Percentiles rank a stretch among this genome's conserved stretches.
These are phyloP conservation scores for Pelagia noctiluca DNA, from an alignment of 30 jellyfish, hydroid and myxozoan species.

Conservation along the genomic window DNA sequence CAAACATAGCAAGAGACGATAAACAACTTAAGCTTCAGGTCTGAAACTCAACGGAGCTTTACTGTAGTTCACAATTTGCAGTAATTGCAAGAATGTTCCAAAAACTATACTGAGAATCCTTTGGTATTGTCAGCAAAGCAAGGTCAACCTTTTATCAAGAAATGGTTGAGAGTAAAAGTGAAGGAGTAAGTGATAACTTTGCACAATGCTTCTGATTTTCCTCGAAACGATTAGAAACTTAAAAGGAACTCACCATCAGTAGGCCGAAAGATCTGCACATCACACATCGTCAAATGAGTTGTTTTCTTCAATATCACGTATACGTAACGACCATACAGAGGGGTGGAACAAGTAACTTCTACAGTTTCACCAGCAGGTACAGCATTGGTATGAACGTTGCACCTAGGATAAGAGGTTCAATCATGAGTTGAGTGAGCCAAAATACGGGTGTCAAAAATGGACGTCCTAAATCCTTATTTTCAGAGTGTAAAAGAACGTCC, in stretches of 20 bases:
- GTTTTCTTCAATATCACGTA: neutral
- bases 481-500: neutral
- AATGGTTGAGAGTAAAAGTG: neutral
- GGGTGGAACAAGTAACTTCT: conserved; percentile 6
- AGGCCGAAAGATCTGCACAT: neutral
- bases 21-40: no score
- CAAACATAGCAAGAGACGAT: no score
- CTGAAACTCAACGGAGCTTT: no score
- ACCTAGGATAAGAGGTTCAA: neutral
- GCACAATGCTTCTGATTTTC: neutral
- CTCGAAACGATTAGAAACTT: neutral
- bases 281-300: neutral
- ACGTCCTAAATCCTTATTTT: neutral
- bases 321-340: conserved; percentile 8
- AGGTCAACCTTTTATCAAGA: neutral
- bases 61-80: no score
- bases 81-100: no score
- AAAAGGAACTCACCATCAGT: neutral
- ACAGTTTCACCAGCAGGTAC: conserved; percentile 3
- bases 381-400: neutral
- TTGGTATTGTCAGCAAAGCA: no score
- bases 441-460: neutral
- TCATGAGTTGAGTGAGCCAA: neutral
- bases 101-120: no score
- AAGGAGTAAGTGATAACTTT: neutral